Evolutionary conservation across 1,140 invertebrate genomes (phyloP).

Genomic region (Cotesia typhae): DNA sequence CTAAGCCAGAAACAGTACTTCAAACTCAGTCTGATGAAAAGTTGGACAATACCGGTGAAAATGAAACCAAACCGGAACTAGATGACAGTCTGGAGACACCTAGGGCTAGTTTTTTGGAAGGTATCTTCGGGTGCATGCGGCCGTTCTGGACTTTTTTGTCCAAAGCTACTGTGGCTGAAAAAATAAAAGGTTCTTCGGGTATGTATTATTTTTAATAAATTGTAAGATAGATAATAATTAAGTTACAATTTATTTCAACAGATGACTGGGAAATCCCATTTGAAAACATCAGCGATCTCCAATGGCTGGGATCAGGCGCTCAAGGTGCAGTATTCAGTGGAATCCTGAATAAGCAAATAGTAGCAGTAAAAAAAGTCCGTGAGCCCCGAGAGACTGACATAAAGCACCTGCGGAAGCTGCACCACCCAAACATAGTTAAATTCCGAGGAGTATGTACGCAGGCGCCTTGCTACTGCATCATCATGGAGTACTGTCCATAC

Average conservation of each 20-base stretch:
- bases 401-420: conserved; percentile 90
- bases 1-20: conserved; percentile 25
- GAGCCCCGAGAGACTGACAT: conserved; percentile 96
- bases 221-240: too few species aligned
- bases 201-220: conserved; percentile 4
- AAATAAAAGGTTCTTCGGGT: conserved; percentile 70
- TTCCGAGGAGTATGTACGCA: conserved; percentile 95
- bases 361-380: conserved; percentile 96
- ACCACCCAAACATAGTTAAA: conserved; percentile 96
- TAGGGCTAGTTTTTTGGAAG: conserved; percentile 79
- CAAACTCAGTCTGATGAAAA: conserved; percentile 38
- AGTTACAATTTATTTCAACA: conserved; percentile 27
- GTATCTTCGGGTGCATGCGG: conserved; percentile 84
- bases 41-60: conserved; percentile 53
- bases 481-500: conserved; percentile 98
- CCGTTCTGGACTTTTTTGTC: conserved; percentile 87
- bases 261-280: conserved; percentile 94
- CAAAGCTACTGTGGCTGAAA: conserved; percentile 76
- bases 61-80: conserved; percentile 55
- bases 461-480: conserved; percentile 92
- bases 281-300: conserved; percentile 88
- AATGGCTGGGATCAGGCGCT: conserved; percentile 94
- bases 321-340: conserved; percentile 97
- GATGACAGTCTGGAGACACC: conserved; percentile 62
- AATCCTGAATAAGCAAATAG: conserved; percentile 80